phyloP scores from a whole-genome alignment of 2,797 vertebrate genomes.

The Gymnoscopelus braueri region DNA sequence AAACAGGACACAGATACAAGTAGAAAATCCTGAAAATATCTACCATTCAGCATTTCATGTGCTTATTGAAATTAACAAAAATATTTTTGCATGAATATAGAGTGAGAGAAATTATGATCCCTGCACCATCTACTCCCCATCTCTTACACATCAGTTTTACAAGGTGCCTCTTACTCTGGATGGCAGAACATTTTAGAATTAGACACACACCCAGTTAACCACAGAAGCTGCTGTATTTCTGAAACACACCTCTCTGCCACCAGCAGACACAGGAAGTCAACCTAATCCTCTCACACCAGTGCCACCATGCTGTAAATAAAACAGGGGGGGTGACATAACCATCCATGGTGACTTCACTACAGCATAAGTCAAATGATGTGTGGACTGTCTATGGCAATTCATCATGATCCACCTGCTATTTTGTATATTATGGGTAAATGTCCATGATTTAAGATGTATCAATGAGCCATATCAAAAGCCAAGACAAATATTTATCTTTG shows the following conservation, averaged over 20 bases:
- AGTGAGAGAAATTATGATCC: constrained; percentile 25
- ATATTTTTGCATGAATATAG: constrained; percentile 17
- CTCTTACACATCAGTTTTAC: constrained; percentile 43
- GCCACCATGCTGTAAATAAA: constrained; percentile 74
- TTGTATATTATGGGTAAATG: constrained; percentile 20
- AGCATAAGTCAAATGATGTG: constrained; percentile 38
- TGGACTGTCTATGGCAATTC: not conserved
- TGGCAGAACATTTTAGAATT: constrained; percentile 49
- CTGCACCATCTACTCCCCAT: constrained; percentile 37
- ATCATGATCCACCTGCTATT: not conserved
- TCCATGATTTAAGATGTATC: constrained; percentile 4
- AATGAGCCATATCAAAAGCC: not conserved
- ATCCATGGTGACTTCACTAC: constrained; percentile 58
- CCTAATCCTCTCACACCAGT: constrained; percentile 59
- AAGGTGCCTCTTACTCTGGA: constrained; percentile 24
- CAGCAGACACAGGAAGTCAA: constrained; percentile 55
- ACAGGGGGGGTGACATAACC: constrained; percentile 70
- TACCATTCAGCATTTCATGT: constrained; percentile 1
- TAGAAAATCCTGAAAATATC: constrained; percentile 26
- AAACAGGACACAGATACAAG: constrained; percentile 27
- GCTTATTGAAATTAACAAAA: constrained; percentile 18
- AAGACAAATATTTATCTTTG: not conserved
- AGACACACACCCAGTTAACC: constrained; percentile 45
- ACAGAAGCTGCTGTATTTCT: constrained; percentile 53
- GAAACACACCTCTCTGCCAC: constrained; percentile 42